Base-by-base conservation (phyloP, 2,888 invertebrate species). In the Aplocera efformata region DNA sequence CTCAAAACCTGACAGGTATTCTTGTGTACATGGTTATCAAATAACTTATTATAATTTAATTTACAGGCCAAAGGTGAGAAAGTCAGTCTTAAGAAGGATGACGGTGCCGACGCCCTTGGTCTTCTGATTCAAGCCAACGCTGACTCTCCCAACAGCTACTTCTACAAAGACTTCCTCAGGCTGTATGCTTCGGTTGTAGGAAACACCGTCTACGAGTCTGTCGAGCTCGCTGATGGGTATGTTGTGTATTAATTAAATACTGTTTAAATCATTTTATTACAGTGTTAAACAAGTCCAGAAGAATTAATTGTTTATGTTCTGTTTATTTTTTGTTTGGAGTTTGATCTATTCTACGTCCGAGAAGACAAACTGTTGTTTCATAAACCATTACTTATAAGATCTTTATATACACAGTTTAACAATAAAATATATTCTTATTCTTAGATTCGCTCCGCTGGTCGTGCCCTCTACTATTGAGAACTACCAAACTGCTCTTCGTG, bases 381-480 rank as follows among this genome's bases (percentile, higher is more conserved):
- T n/a, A n/a, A n/a, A n/a, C n/a, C n/a, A n/a, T n/a, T n/a, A n/a
- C n/a, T n/a, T n/a, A n/a, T n/a, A n/a, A n/a, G n/a, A n/a, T n/a
- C n/a, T n/a, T n/a, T n/a, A n/a, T n/a, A n/a, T n/a, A n/a, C n/a
- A n/a, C n/a, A n/a, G n/a, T n/a, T n/a, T n/a, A n/a, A n/a, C n/a
- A n/a, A n/a, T n/a, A n/a, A n/a, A n/a, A n/a, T n/a, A n/a, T n/a
- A n/a, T n/a, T 20, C 20, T 20, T 20, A 5, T 11, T 21, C 65
- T 42, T 52, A 79, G 86, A 20, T 65, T 78, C 39, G 56, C 60
- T 21, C 71, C 76, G n/a, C 52, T 89, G 42, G 78, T 90, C 35
- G 76, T 83, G 0, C 93, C 93, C 21, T 91, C 92, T 7, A 90
- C 83, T 6, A 71, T 94, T 49, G 92, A 93, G 62, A 90, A 92